Base-by-base conservation (phyloP, 2,888 invertebrate species). In the Perithous albicinctus region DNA sequence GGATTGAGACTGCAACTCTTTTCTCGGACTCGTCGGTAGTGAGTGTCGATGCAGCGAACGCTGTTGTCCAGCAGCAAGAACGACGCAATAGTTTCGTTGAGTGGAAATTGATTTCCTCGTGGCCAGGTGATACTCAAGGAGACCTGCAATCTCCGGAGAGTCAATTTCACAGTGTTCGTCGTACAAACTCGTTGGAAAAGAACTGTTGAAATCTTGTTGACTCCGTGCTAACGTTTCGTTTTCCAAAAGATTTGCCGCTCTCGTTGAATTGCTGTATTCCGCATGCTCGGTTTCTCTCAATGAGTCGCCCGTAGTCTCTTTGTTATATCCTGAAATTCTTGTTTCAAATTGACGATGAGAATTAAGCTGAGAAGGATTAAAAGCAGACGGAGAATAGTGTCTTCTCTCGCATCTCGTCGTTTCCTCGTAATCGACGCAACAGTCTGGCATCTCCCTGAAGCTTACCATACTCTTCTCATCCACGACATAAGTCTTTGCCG, bases 71-170 rank as follows among this genome's bases (percentile, higher is more conserved):
- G 35, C 70, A 23, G 48, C 35, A 43, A 51, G 41, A 61, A 63
- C 67, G 63, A 38, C 54, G 7, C 74, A 54, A 26, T 67, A 54
- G 23, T 48, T 73, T 38, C 41, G 10, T 26, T 18, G 35, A 61
- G 51, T 10, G 48, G 61, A 46, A 67, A 77, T 80, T 77, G 80
- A 80, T 67, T 73, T 54, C 48, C 32, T 23, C 6, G 23, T 61
- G 51, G 4, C 64, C 70, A 64, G 80, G 38, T 70, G 48, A 43
- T 64, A 32, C 26, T 41, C 20, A n/a, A 54, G 43, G 48, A 56
- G 32, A 6, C 8, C 59, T 15, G 41, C 26, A 72, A 72, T 72
- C 70, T 59, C 66, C 6, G 2, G 70, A 15, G 54, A 12, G 32
- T 54, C 48, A 23, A 51, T 77, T 18, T n/a, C 56, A 48, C 63